Percentiles rank a stretch among this genome's conserved stretches.
Conservation (phyloP, 1,140 invertebrate genomes). For the Nasonia longicornis region DNA sequence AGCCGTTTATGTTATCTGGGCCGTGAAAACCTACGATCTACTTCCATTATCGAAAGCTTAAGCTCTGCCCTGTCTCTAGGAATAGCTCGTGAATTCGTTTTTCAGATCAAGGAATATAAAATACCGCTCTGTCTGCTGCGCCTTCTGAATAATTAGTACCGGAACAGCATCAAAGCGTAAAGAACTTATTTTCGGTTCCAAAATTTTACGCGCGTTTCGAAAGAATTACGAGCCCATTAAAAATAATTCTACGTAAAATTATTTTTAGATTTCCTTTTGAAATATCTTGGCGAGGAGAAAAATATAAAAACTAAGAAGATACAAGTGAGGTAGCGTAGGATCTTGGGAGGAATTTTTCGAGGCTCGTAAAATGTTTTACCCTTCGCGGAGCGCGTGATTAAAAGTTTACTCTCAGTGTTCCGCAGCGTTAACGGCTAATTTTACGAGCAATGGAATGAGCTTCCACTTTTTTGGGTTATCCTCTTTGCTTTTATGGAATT, state of each 20-base stretch:
- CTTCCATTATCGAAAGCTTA: conserved; percentile 6
- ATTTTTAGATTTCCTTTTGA: neutral
- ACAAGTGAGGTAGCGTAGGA: conserved; percentile 1
- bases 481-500: conserved; percentile 33
- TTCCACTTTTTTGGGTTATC: conserved; percentile 35
- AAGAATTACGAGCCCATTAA: neutral
- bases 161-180: neutral
- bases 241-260: neutral
- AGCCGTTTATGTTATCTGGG: conserved; percentile 25
- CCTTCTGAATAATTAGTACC: neutral
- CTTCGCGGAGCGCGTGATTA: conserved; percentile 39
- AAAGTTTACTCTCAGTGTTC: conserved; percentile 44
- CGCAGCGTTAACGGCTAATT: conserved; percentile 44
- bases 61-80: neutral
- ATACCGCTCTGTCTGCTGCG: no score
- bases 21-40: conserved; percentile 18
- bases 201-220: neutral
- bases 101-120: no score
- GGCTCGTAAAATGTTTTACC: conserved; percentile 41
- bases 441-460: conserved; percentile 41
- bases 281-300: neutral
- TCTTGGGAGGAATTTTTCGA: conserved; percentile 38
- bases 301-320: conserved; percentile 6
- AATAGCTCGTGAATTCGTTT: no score
- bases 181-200: neutral